Evolutionary conservation across 2,888 invertebrate species (phyloP).

Genomic region (Hypomecis atomaria): DNA sequence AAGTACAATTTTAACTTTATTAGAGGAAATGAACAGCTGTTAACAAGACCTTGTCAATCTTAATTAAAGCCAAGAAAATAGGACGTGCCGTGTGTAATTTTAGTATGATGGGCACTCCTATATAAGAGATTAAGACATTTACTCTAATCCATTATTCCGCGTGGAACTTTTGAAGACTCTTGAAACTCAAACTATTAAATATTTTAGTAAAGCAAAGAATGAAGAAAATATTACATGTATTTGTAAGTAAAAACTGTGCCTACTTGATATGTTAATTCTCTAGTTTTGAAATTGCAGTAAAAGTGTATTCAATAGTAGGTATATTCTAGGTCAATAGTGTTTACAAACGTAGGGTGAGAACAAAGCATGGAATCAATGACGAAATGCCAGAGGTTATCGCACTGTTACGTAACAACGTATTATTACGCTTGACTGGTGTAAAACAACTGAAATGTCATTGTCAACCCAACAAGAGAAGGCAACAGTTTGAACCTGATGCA

Average conservation of each 20-base stretch:
- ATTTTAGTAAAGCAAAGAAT: too few species aligned
- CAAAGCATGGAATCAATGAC: conserved; percentile 52
- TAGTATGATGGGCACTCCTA: not conserved
- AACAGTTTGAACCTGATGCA: too few species aligned
- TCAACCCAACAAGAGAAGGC: conserved; percentile 40
- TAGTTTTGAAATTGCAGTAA: not conserved
- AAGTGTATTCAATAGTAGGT: not conserved
- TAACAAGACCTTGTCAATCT: conserved; percentile 21
- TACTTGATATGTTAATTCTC: too few species aligned
- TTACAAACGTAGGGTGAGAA: conserved; percentile 47
- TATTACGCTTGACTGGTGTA: not conserved
- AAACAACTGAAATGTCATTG: conserved; percentile 51
- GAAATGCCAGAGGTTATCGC: conserved; percentile 50
- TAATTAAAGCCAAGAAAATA: conserved; percentile 9
- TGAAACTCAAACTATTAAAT: too few species aligned
- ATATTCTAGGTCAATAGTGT: conserved; percentile 10
- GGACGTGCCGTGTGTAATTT: not conserved
- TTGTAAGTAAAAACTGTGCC: too few species aligned
- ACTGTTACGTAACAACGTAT: conserved; percentile 51
- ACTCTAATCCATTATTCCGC: too few species aligned
- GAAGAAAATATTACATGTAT: too few species aligned
- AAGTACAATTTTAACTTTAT: conserved; percentile 37
- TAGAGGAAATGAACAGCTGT: conserved; percentile 42
- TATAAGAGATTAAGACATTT: not conserved
- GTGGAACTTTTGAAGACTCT: too few species aligned